Base-by-base conservation (phyloP, 2,797 vertebrate species). In the Pangasius macronema region DNA sequence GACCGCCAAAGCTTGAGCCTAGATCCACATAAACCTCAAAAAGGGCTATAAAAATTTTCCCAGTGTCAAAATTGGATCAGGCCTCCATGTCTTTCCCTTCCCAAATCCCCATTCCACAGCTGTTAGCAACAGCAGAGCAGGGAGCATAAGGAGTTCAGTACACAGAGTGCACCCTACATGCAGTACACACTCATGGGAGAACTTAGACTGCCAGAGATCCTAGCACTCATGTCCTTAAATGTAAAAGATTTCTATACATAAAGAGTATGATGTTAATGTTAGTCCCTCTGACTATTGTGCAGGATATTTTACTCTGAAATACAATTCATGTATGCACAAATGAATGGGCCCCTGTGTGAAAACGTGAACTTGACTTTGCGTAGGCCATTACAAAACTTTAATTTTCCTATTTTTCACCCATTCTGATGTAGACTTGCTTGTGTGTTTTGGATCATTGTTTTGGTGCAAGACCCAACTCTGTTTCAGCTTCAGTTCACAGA, bases 1-100 rank as follows among this genome's bases (percentile, higher is more conserved):
- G 6, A 27, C 18, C 1, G 0, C 70, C 53, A 76, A 42, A 42
- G 24, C 30, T 57, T 57, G 36, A 81, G 33, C 57, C 39, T 55
- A 53, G 22, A 73, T 22, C 75, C 11, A 46, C 33, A 51, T 57
- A 72, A 59, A 77, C 24, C 86, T 57, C 49, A 63, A 55, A 87
- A 70, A 68, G 39, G 82, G 86, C 83, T 83, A 61, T 83, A 27
- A 70, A 79, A 79, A 76, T 7, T 76, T 55, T 2, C 61, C 73
- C 30, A 67, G 10, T 68, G 73, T 85, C 46, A 46, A 87, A 76
- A 85, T 33, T 61, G 61, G 70, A 79, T n/a, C n/a, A 86, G 61
- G 30, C 2, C 49, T 59, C 6, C 42, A 14, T n/a, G 30, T 51
- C 20, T 16, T 51, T 76, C 84, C 57, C 51, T 42, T 61, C 36